Evolutionary conservation across 2,113 vertebrate genomes (phyloP), one percentile per base, ranked within the genome.

Genomic region (Hypomesus transpacificus): DNA sequence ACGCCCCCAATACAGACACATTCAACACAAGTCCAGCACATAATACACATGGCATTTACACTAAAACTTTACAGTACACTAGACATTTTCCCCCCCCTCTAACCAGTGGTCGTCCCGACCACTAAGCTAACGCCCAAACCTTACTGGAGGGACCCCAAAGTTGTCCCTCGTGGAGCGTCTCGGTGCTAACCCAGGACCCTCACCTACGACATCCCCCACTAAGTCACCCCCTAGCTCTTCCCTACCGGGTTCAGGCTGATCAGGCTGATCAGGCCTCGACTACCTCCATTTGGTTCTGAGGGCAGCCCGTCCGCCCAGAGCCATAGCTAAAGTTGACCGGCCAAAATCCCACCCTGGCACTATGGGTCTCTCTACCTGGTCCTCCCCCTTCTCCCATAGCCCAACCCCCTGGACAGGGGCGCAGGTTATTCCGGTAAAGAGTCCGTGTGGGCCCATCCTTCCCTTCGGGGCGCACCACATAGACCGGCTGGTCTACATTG

Each of bases 51-150:
- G n/a, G n/a, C n/a, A n/a, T n/a, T n/a, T n/a, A n/a, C n/a, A n/a
- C n/a, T n/a, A n/a, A n/a, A n/a, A n/a, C n/a, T n/a, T n/a, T n/a
- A n/a, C n/a, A n/a, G n/a, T n/a, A n/a, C n/a, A n/a, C n/a, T n/a
- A n/a, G n/a, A n/a, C n/a, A n/a, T n/a, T 26, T 31, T 11, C 53
- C 52, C 52, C 53, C 52, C 67, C 39, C 8, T 52, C 31, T 17
- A 57, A 58, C 28, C 9, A 57, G 6, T 20, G 67, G 67, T 58
- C 52, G 52, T 69, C 67, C 53, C 28, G 52, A 69, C 67, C 67
- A 54, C 14, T 34, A n/a, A 58, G 31, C 6, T 51, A 18, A 50
- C 9, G 39, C 17, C n/a, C 11, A 58, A 16, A 69, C 26, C 68
- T 34, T 2, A 18, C 53, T 14, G 68, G 68, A 13, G 54, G 68